Evolutionary conservation across 1,140 invertebrate genomes (phyloP).

Genomic region (Orius insidiosus): DNA sequence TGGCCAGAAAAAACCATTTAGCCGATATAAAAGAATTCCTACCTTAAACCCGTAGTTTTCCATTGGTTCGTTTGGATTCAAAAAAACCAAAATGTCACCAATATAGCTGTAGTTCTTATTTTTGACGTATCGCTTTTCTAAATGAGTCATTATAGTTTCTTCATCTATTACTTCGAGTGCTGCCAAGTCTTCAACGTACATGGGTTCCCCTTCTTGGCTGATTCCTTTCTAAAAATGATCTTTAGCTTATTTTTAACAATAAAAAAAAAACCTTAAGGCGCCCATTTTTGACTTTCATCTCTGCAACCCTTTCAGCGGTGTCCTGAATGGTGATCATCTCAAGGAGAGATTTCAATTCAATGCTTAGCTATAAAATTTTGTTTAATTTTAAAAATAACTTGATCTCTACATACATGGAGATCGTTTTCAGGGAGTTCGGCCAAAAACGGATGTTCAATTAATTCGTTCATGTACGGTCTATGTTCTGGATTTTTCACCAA

Average conservation of each 20-base stretch:
- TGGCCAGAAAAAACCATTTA: too few relatives aligned
- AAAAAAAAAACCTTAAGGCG: slow-evolving; percentile 30
- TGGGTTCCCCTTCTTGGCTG: slow-evolving; percentile 35
- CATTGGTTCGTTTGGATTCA: slow-evolving; percentile 65
- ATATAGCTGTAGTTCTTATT: slow-evolving; percentile 71
- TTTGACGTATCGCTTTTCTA: slow-evolving; percentile 49
- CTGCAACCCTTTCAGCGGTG: slow-evolving; percentile 24
- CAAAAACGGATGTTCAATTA: slow-evolving; percentile 75
- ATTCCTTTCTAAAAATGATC: slow-evolving; percentile 22
- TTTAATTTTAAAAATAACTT: background rate
- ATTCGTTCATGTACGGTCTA: slow-evolving; percentile 65
- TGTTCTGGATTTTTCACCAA: slow-evolving; percentile 80
- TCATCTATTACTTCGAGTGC: slow-evolving; percentile 61
- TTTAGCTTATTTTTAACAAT: too few relatives aligned
- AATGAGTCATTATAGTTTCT: slow-evolving; percentile 53
- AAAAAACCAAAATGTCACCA: slow-evolving; percentile 69
- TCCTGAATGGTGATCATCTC: slow-evolving; percentile 17
- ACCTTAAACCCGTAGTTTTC: slow-evolving; percentile 51
- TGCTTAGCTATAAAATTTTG: slow-evolving; percentile 26
- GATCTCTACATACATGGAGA: slow-evolving; percentile 38
- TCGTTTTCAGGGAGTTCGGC: slow-evolving; percentile 54
- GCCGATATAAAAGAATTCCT: too few relatives aligned
- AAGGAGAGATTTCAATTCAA: slow-evolving; percentile 42
- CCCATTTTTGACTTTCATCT: slow-evolving; percentile 47
- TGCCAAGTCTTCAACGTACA: slow-evolving; percentile 73